Evolutionary conservation across 2,888 invertebrate species (phyloP).

Genomic region (Alloplasta piceator): DNA sequence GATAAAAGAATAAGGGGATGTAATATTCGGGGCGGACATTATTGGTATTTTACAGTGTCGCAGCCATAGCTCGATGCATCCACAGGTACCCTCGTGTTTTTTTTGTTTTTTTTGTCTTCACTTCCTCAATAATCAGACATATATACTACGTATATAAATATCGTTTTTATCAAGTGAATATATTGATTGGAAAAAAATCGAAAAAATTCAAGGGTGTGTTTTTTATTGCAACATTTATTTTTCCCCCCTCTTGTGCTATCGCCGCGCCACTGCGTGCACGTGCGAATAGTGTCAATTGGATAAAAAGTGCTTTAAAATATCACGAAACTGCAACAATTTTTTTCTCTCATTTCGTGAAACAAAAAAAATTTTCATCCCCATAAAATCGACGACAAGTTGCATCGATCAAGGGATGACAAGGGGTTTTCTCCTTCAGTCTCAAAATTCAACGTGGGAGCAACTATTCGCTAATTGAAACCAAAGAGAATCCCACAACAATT

Average conservation of each 20-base stretch:
- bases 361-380: constrained; percentile 3
- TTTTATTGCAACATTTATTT: constrained; percentile 20
- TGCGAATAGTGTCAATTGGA: constrained; percentile 68
- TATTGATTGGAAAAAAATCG: constrained; percentile 27
- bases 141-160: constrained; percentile 3
- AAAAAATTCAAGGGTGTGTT: constrained; percentile 49
- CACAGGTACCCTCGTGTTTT: constrained; percentile 79
- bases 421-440: no score
- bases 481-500: constrained; percentile 17
- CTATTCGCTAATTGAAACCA: constrained; percentile 37
- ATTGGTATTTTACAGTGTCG: constrained; percentile 78
- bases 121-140: constrained; percentile 52
- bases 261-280: constrained; percentile 81
- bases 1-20: constrained; percentile 59
- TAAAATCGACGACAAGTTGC: no score
- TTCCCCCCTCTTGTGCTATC: constrained; percentile 76
- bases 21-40: constrained; percentile 68
- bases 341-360: not conserved
- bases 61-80: constrained; percentile 81
- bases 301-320: constrained; percentile 30
- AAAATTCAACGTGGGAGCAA: constrained; percentile 13
- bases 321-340: constrained; percentile 31
- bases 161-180: constrained; percentile 26
- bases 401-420: not conserved
- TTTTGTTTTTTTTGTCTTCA: constrained; percentile 41